Evolutionary conservation across 2,113 vertebrate species (phyloP).

Genomic region (Lepidothrix coronata): DNA sequence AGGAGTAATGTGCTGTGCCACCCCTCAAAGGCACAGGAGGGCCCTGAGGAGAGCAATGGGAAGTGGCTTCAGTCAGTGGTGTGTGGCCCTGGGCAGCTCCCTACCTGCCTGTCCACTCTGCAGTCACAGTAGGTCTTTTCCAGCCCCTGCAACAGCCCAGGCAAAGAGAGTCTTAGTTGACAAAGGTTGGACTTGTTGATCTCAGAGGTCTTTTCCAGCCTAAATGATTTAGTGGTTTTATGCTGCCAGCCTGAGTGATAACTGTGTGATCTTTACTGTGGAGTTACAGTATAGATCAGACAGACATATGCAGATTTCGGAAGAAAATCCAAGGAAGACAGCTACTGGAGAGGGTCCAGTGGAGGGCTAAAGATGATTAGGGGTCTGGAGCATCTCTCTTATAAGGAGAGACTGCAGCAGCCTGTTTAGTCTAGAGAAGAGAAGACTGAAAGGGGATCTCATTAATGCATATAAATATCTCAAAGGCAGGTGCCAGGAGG

Average conservation of each 20-base stretch:
- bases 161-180: neutral
- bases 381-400: neutral
- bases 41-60: neutral
- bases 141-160: neutral
- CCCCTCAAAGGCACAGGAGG: neutral
- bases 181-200: accelerated
- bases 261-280: neutral
- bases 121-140: neutral
- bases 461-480: neutral
- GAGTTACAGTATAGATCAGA: neutral
- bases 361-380: neutral
- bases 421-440: neutral
- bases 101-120: neutral
- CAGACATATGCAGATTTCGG: neutral
- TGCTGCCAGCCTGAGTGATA: neutral
- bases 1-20: neutral
- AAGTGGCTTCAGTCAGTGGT: neutral
- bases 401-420: neutral
- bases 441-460: neutral
- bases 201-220: neutral
- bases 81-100: neutral
- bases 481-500: neutral
- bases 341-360: neutral
- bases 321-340: neutral
- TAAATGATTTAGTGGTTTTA: neutral